phyloP scores from a whole-genome alignment of 2,888 invertebrate genomes.

The Patella caerulea region DNA sequence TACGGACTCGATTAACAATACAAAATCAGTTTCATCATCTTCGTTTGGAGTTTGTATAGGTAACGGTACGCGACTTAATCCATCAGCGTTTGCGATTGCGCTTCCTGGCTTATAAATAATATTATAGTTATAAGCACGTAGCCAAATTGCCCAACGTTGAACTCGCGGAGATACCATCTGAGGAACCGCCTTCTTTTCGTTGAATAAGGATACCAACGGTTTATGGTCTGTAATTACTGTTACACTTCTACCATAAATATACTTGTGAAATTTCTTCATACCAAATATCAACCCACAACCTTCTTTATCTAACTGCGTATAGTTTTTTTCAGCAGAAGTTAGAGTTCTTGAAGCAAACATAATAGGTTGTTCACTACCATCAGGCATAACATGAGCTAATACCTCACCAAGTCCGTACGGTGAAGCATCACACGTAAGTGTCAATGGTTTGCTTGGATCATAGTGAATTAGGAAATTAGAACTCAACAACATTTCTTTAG shows the following conservation, averaged over 20 bases:
- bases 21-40: constrained; percentile 21
- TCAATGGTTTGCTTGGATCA: constrained; percentile 51
- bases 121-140: too few relatives aligned
- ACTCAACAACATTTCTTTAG: constrained; percentile 41
- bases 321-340: constrained; percentile 2
- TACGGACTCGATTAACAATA: constrained; percentile 41
- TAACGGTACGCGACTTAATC: too few relatives aligned
- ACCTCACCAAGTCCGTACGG: constrained; percentile 60
- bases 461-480: constrained; percentile 45
- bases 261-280: too few relatives aligned
- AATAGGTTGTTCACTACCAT: constrained; percentile 26
- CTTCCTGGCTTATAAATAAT: too few relatives aligned
- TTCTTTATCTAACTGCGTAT: neutral
- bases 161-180: too few relatives aligned
- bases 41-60: neutral
- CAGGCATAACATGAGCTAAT: constrained; percentile 22
- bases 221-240: constrained; percentile 15
- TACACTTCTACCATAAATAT: neutral
- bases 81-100: neutral
- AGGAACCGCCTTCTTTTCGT: neutral
- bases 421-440: constrained; percentile 68
- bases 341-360: too few relatives aligned
- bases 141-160: too few relatives aligned
- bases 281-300: too few relatives aligned
- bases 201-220: constrained; percentile 17